Conservation (phyloP, 2,888 invertebrate genomes). For the Physocephala rufipes region DNA sequence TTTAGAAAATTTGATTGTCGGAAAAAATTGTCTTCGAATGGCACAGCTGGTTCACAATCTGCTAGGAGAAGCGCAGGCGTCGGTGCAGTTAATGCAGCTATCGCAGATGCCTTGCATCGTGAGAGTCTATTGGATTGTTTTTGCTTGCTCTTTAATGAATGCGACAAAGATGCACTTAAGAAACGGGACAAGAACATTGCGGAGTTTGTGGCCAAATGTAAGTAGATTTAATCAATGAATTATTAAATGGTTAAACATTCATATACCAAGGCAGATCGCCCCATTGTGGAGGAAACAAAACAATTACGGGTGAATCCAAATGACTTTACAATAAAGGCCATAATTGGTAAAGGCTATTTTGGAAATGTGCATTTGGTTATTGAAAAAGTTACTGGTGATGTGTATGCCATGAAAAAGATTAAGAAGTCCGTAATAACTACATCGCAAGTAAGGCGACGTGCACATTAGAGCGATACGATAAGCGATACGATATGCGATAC, state of each 20-base stretch:
- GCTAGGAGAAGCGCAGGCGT: conserved; percentile 33
- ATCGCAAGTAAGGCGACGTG: conserved; percentile 71
- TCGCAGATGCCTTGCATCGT: conserved; percentile 67
- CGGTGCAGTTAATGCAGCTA: conserved; percentile 57
- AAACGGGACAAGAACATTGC: conserved; percentile 77
- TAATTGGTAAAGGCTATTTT: conserved; percentile 86
- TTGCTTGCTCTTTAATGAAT: conserved; percentile 81
- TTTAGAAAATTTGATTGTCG: conserved; percentile 71
- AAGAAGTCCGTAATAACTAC: conserved; percentile 75
- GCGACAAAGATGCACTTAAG: conserved; percentile 76
- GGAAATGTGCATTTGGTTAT: conserved; percentile 85
- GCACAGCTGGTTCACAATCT: conserved; percentile 42
- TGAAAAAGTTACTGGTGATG: conserved; percentile 81
- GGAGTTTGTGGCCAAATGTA: conserved; percentile 81
- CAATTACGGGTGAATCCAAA: conserved; percentile 75
- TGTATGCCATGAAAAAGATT: conserved; percentile 83
- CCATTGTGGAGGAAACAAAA: conserved; percentile 75
- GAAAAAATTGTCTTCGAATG: conserved; percentile 55
- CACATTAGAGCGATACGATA: too few relatives aligned
- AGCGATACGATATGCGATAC: too few relatives aligned
- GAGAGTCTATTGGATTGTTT: conserved; percentile 83
- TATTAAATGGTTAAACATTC: neutral
- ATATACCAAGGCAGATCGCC: conserved; percentile 68
- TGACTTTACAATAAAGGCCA: conserved; percentile 80
- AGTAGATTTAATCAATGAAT: conserved; percentile 54